phyloP scores from a whole-genome alignment of 2,888 invertebrate genomes.

The Nasonia oneida region DNA sequence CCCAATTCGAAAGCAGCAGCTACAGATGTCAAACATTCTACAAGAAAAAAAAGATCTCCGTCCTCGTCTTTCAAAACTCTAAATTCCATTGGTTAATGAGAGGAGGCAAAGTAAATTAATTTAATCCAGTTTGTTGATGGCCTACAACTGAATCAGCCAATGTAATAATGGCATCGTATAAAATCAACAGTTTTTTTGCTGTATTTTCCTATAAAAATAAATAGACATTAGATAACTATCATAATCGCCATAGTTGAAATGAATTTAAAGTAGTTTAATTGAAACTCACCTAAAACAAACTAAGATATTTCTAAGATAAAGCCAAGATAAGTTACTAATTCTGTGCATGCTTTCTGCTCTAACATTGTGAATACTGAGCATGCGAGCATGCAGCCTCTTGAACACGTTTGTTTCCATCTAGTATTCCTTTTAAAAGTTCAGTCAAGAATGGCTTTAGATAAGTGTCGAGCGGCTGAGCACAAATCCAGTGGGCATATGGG shows the following conservation, averaged over 20 bases:
- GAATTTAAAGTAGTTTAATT: slow-evolving; percentile 67
- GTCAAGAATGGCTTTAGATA: slow-evolving; percentile 97
- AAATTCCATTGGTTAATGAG: slow-evolving; percentile 97
- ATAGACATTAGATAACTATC: not conserved
- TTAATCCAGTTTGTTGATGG: slow-evolving; percentile 97
- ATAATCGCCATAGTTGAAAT: not conserved
- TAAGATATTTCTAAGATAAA: too few relatives aligned
- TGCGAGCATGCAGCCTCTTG: slow-evolving; percentile 99
- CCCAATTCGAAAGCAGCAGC: slow-evolving; percentile 98
- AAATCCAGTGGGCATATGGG: slow-evolving; percentile 87
- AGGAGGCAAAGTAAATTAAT: slow-evolving; percentile 96
- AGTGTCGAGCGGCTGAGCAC: slow-evolving; percentile 95
- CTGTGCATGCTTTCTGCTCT: too few relatives aligned
- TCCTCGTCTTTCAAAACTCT: slow-evolving; percentile 95
- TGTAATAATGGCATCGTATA: slow-evolving; percentile 99
- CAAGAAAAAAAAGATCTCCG: slow-evolving; percentile 97
- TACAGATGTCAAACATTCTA: slow-evolving; percentile 98
- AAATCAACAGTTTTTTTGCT: slow-evolving; percentile 98
- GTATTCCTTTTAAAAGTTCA: slow-evolving; percentile 93
- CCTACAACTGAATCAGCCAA: slow-evolving; percentile 94
- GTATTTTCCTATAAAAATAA: slow-evolving; percentile 80
- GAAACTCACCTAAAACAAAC: slow-evolving; percentile 92
- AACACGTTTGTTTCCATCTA: slow-evolving; percentile 98
- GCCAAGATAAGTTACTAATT: too few relatives aligned
- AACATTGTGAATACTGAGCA: slow-evolving; percentile 99